Percentiles rank a stretch among this genome's conserved stretches.
Evolutionary conservation across 2,797 vertebrate species (phyloP).

Genomic region (Selene dorsalis): DNA sequence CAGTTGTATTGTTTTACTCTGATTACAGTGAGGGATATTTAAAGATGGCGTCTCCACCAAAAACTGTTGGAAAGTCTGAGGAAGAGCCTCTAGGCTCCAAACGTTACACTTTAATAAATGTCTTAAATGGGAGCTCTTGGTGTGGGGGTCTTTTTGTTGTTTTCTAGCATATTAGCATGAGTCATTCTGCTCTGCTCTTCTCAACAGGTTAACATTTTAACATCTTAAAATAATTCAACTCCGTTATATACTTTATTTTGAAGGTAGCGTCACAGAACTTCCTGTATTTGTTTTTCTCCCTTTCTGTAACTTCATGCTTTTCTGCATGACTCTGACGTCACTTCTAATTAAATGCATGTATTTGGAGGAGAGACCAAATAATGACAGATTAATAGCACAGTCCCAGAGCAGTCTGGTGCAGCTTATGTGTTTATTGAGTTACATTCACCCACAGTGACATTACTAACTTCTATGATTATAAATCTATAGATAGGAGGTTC

Average conservation of each 20-base stretch:
- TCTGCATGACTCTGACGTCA: slow-evolving; percentile 48
- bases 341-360: slow-evolving; percentile 12
- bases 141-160: too few relatives aligned
- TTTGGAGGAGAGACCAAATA: slow-evolving; percentile 19
- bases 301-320: background rate
- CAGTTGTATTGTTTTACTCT: too few relatives aligned
- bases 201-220: background rate
- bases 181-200: background rate
- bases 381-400: background rate
- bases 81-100: too few relatives aligned
- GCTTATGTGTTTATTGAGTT: slow-evolving; percentile 48
- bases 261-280: slow-evolving; percentile 13
- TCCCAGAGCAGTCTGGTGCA: background rate
- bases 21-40: too few relatives aligned
- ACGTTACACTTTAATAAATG: too few relatives aligned
- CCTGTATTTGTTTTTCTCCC: background rate
- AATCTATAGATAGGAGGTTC: slow-evolving; percentile 35
- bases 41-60: too few relatives aligned
- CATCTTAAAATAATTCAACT: background rate
- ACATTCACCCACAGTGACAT: slow-evolving; percentile 25
- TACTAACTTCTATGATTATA: slow-evolving; percentile 26
- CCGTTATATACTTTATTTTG: slow-evolving; percentile 49
- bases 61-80: too few relatives aligned
- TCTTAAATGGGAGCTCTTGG: too few relatives aligned
- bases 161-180: background rate